phyloP scores from a whole-genome alignment of 2,797 vertebrate genomes.

The Champsocephalus esox region DNA sequence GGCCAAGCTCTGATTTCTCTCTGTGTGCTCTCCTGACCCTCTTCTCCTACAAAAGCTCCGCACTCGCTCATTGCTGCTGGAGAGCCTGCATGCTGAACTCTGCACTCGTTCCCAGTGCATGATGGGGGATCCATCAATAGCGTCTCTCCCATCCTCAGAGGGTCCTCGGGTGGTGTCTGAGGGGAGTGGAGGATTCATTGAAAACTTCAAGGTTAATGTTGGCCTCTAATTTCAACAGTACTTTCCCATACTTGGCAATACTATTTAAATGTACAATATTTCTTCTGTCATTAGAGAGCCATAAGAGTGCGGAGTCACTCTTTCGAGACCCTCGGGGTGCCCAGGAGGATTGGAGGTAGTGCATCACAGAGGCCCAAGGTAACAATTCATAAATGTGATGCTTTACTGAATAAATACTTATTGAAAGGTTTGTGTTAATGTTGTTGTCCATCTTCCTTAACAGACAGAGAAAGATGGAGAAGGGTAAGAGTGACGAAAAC shows the following conservation, averaged over 20 bases:
- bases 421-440: slow-evolving; percentile 2
- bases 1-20: slow-evolving; percentile 3
- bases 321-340: slow-evolving; percentile 88
- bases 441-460: slow-evolving; percentile 17
- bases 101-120: slow-evolving; percentile 83
- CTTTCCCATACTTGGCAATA: neutral
- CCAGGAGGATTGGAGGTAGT: slow-evolving; percentile 76
- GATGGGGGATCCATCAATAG: slow-evolving; percentile 76
- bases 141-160: slow-evolving; percentile 65
- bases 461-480: slow-evolving; percentile 82
- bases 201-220: slow-evolving; percentile 84
- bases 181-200: slow-evolving; percentile 86
- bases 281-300: slow-evolving; percentile 82
- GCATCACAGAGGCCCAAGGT: slow-evolving; percentile 79
- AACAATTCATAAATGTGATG: slow-evolving; percentile 8
- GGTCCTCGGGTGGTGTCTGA: slow-evolving; percentile 70
- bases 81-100: slow-evolving; percentile 82
- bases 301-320: slow-evolving; percentile 93
- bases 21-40: neutral
- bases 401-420: slow-evolving; percentile 9
- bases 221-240: neutral
- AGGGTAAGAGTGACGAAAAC: slow-evolving; percentile 65
- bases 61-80: slow-evolving; percentile 84
- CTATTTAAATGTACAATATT: neutral
- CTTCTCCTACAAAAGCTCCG: slow-evolving; percentile 74